These are phyloP conservation scores for Ranitomeya variabilis DNA, from an alignment of 2,113 vertebrate species.

Conservation along the genomic window DNA sequence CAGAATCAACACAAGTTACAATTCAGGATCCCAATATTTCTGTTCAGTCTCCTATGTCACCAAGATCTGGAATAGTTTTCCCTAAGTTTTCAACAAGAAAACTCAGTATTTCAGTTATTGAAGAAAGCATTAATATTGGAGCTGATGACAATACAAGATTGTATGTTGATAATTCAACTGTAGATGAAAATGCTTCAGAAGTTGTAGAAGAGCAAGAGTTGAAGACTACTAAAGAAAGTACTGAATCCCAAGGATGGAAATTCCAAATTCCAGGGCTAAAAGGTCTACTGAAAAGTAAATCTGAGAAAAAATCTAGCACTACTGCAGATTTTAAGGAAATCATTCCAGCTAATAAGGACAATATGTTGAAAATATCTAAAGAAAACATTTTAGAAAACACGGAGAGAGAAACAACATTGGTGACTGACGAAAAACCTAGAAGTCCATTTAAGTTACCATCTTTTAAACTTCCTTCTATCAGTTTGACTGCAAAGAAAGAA, in stretches of 20 bases:
- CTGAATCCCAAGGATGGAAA: slow-evolving; percentile 26
- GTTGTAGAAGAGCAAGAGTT: not conserved
- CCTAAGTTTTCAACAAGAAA: slow-evolving; percentile 20
- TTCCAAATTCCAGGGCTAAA: slow-evolving; percentile 19
- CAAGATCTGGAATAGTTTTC: slow-evolving; percentile 4
- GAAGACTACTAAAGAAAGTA: not conserved
- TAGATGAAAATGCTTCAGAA: not conserved
- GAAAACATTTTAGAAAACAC: not conserved
- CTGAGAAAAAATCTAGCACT: not conserved
- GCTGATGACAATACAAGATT: not conserved
- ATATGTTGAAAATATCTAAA: not conserved
- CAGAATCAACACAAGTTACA: not conserved
- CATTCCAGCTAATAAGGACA: slow-evolving; percentile 67
- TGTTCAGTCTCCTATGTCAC: not conserved
- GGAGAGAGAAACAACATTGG: not conserved
- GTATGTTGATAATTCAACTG: not conserved
- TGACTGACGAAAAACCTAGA: slow-evolving; percentile 58
- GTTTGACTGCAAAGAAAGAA: not conserved
- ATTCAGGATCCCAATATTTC: not conserved
- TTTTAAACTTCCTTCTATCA: slow-evolving; percentile 69
- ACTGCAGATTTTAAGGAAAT: not conserved
- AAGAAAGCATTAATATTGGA: slow-evolving; percentile 43
- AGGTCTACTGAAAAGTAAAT: not conserved
- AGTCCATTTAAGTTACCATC: slow-evolving; percentile 66
- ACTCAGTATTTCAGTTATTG: slow-evolving; percentile 13